These are phyloP conservation scores for Lucinisca nassula DNA, from an alignment of 2,888 invertebrate species.

Conservation along the genomic window DNA sequence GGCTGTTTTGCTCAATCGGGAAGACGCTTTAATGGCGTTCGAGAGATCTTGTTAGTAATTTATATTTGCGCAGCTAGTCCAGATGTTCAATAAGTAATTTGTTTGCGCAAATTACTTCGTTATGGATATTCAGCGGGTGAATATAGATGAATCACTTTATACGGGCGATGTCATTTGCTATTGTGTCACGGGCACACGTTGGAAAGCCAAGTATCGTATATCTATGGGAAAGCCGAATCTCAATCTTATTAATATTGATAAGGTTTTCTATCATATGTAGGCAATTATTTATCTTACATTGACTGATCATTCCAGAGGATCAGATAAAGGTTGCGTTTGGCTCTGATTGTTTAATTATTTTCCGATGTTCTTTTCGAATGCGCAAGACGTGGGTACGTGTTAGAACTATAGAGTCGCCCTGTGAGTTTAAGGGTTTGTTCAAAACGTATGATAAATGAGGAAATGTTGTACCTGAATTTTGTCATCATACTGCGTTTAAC, in stretches of 20 bases:
- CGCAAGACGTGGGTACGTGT: not conserved
- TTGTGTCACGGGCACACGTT: not conserved
- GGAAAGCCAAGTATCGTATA: not conserved
- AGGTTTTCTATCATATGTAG: constrained; percentile 8
- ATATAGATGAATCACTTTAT: not conserved
- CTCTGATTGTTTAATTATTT: too few relatives aligned
- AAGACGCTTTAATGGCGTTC: not conserved
- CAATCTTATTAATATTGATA: not conserved
- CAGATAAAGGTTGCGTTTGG: too few relatives aligned
- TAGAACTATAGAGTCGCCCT: not conserved
- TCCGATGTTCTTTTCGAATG: not conserved
- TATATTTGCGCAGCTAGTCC: not conserved
- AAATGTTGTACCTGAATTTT: too few relatives aligned
- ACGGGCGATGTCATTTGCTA: not conserved
- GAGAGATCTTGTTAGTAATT: not conserved
- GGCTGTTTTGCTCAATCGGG: not conserved
- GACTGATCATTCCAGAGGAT: not conserved
- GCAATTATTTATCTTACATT: constrained; percentile 9
- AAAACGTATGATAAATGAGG: too few relatives aligned
- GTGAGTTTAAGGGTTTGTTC: too few relatives aligned
- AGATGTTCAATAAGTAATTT: constrained; percentile 7
- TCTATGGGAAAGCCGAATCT: not conserved
- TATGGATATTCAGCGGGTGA: not conserved
- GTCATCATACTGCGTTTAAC: too few relatives aligned
- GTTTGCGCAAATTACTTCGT: constrained; percentile 2